These are phyloP conservation scores for Iguana delicatissima DNA, from an alignment of 2,797 vertebrate species.

Conservation along the genomic window DNA sequence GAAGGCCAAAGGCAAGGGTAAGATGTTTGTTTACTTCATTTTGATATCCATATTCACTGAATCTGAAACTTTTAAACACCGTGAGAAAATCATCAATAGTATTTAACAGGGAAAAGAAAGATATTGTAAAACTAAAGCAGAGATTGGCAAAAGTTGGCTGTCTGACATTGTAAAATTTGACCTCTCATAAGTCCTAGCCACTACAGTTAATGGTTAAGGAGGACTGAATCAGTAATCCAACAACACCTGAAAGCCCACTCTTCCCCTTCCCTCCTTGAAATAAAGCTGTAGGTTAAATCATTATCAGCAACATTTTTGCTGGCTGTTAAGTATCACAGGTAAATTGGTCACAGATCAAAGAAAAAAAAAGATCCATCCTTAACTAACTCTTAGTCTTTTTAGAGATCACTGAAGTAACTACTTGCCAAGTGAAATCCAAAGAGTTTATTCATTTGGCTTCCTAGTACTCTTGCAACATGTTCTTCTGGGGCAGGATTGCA, in stretches of 20 bases:
- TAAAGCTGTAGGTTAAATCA: neutral
- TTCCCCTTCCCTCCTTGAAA: neutral
- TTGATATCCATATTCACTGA: neutral
- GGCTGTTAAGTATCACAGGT: neutral
- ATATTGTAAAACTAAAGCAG: neutral
- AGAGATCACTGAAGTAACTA: neutral
- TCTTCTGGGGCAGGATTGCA: neutral
- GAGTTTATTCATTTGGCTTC: neutral
- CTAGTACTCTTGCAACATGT: neutral
- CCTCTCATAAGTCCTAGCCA: too few relatives aligned
- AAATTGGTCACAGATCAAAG: neutral
- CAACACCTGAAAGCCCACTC: too few relatives aligned
- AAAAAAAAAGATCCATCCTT: neutral
- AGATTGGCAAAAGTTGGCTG: too few relatives aligned
- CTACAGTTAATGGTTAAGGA: too few relatives aligned
- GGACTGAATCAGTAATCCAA: too few relatives aligned
- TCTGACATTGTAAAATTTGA: too few relatives aligned
- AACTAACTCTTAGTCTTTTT: neutral
- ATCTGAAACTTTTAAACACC: conserved; percentile 21
- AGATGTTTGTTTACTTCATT: conserved; percentile 13
- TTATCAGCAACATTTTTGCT: neutral
- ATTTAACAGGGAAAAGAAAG: neutral
- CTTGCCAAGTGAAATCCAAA: neutral
- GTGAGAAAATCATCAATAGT: neutral
- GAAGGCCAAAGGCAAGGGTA: neutral